Evolutionary conservation across 2,888 invertebrate species (phyloP).

Genomic region (Platerodrilus igneus): DNA sequence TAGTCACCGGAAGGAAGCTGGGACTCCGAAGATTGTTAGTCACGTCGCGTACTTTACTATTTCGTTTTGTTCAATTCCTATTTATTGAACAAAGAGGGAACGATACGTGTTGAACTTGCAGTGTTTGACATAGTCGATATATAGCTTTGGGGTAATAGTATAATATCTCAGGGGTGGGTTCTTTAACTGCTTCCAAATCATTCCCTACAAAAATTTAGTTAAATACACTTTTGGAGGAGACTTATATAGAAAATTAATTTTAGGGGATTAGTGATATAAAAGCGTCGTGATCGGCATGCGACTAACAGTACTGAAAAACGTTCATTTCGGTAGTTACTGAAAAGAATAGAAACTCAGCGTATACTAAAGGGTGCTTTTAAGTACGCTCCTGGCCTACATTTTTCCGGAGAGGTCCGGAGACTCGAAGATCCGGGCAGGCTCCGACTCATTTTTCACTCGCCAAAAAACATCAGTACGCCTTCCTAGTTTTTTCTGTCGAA

Average conservation of each 20-base stretch:
- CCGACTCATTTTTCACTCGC: conserved; percentile 42
- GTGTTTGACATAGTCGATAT: conserved; percentile 17
- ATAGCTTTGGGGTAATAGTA: conserved; percentile 15
- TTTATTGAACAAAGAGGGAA: conserved; percentile 17
- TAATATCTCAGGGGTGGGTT: conserved; percentile 18
- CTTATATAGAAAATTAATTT: no score
- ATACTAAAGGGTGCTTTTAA: no score
- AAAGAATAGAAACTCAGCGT: no score
- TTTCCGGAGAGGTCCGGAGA: conserved; percentile 31
- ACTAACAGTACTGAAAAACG: no score
- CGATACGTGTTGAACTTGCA: conserved; percentile 16
- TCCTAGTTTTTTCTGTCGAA: conserved; percentile 39
- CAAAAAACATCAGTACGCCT: conserved; percentile 43
- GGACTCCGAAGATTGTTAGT: conserved; percentile 18
- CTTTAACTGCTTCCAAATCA: no score
- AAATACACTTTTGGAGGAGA: no score
- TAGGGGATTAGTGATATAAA: no score
- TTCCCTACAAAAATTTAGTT: no score
- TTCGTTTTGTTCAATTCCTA: conserved; percentile 5
- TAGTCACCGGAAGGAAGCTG: conserved; percentile 23
- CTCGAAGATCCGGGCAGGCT: conserved; percentile 32
- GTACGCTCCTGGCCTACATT: conserved; percentile 36
- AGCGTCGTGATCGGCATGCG: no score
- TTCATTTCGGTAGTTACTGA: no score
- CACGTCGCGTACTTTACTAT: conserved; percentile 14